Evolutionary conservation across 2,888 invertebrate species (phyloP).

Genomic region (Pheosia tremula): DNA sequence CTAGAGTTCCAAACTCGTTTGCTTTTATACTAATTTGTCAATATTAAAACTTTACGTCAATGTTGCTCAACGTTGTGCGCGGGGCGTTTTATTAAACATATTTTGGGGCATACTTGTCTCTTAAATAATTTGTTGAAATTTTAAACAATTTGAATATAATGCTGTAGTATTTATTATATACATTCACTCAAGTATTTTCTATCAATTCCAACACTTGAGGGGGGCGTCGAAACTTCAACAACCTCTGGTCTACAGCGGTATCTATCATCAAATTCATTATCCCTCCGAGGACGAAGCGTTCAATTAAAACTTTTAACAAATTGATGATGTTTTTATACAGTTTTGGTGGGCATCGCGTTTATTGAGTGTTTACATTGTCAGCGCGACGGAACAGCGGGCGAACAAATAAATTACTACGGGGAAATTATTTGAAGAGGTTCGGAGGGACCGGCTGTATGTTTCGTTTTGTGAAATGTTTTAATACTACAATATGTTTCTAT

Average conservation of each 20-base stretch:
- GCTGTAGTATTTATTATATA: not conserved
- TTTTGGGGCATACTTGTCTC: not conserved
- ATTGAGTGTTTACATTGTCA: constrained; percentile 20
- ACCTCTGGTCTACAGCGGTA: constrained; percentile 11
- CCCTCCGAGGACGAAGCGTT: constrained; percentile 30
- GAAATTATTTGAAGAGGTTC: not conserved
- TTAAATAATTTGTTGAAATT: not conserved
- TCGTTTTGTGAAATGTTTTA: not conserved
- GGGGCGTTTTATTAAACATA: constrained; percentile 1
- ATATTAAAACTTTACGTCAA: constrained; percentile 32
- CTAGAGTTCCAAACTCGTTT: constrained; percentile 32
- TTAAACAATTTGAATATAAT: not conserved
- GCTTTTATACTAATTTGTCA: constrained; percentile 42
- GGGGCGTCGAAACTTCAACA: constrained; percentile 11
- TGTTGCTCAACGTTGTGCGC: constrained; percentile 10
- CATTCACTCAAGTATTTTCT: not conserved
- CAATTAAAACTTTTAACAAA: constrained; percentile 47
- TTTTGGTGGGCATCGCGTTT: constrained; percentile 11
- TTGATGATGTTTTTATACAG: constrained; percentile 34
- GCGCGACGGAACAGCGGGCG: not conserved
- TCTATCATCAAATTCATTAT: constrained; percentile 23
- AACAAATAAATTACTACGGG: not conserved
- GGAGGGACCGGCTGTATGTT: not conserved
- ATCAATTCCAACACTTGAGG: not conserved
- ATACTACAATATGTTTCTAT: no score